Base-by-base conservation (phyloP, 2,888 invertebrate genomes). In the Bimastos eiseni region DNA sequence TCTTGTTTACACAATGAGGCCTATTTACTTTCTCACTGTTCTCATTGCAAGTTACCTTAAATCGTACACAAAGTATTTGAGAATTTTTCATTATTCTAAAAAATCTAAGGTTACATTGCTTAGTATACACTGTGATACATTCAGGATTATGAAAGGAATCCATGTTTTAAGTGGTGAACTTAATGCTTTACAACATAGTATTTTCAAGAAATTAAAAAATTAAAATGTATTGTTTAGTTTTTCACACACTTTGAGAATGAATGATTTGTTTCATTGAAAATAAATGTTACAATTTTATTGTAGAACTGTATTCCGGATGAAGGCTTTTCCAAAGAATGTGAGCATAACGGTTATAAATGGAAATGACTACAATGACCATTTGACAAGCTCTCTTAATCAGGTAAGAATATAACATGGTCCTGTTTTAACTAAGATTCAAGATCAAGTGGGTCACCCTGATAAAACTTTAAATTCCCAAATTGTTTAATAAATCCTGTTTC, bases 331-430 rank as follows among this genome's bases (percentile, higher is more conserved):
- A 17, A 90, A 91, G 34, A 94, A 94, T 92, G 93, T 95, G 13
- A 93, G 94, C 13, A 93, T 94, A 5, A 94, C 94, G 2, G 93
- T 95, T 24, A 92, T 94, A 89, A 94, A 94, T 44, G 94, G 94
- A 6, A 94, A 94, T 91, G 94, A 94, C 90, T 94, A 94, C 91
- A 94, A 95, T 92, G 94, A 94, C 91, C 94, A 93, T 90, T 93
- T 95, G 91, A 94, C 94, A 41, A 94, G 94, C 88, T 91, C 93
- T 38, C 91, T 95, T 44, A 94, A 94, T 90, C 94, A 94, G 93
- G 94, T 94, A 91, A 33, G 91, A 34, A 44, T 44, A 33, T 15
- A 89, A 49, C 21, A 89, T 36, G 37, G n/a, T 33, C 34, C 11
- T n/a, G 70, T 38, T 33, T 11, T 38, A 88, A 88, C n/a, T 38